Evolutionary conservation across 2,888 invertebrate species (phyloP).

Genomic region (Spicauda simplicius): DNA sequence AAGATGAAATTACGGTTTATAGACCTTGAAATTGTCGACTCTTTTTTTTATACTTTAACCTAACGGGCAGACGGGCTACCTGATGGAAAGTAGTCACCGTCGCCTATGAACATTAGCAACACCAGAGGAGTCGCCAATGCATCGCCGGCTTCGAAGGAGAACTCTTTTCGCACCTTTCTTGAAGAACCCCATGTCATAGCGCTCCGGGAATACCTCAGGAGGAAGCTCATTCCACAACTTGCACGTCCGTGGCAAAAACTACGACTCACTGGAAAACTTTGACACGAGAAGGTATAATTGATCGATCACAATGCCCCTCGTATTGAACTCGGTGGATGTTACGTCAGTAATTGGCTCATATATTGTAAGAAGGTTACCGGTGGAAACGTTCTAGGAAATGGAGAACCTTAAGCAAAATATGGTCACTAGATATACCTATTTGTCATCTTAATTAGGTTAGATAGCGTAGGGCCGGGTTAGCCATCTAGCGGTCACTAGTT

Average conservation of each 20-base stretch:
- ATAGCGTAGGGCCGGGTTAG: neutral
- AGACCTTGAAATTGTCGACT: slow-evolving; percentile 1
- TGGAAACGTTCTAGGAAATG: neutral
- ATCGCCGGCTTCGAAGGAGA: too few species aligned
- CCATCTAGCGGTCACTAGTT: neutral
- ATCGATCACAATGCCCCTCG: neutral
- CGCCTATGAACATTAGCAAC: too few species aligned
- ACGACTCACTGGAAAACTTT: neutral
- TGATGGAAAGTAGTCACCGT: too few species aligned
- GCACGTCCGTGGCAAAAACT: too few species aligned
- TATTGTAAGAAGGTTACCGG: neutral
- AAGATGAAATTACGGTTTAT: neutral
- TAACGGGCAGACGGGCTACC: too few species aligned
- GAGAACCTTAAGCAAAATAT: neutral
- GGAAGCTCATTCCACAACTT: too few species aligned
- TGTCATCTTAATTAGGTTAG: slow-evolving; percentile 1
- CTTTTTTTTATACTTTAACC: too few species aligned
- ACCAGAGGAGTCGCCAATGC: too few species aligned
- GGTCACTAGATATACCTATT: neutral
- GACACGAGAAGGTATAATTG: neutral
- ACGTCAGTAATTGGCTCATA: slow-evolving; percentile 2
- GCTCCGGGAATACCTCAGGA: too few species aligned
- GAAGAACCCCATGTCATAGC: too few species aligned
- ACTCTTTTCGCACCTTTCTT: too few species aligned
- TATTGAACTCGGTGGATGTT: neutral